phyloP scores from a whole-genome alignment of 2,888 invertebrate species.

The Eupelmus urozonus region DNA sequence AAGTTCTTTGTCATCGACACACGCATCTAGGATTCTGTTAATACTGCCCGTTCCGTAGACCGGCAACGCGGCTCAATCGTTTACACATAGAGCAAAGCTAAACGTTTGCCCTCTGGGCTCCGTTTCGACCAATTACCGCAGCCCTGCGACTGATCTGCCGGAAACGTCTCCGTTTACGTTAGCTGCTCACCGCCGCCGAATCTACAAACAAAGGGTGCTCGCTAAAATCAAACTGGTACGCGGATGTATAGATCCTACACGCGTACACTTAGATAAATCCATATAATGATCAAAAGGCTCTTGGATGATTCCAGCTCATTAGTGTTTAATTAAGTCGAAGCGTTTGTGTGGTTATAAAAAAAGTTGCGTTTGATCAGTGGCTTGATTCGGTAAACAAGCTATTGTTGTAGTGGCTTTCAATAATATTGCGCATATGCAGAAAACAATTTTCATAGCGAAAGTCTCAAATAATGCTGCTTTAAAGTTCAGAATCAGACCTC shows the following conservation, averaged over 20 bases:
- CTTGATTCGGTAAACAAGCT: too few relatives aligned
- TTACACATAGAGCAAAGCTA: constrained; percentile 22
- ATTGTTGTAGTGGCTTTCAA: too few relatives aligned
- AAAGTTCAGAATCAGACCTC: too few relatives aligned
- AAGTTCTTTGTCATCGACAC: too few relatives aligned
- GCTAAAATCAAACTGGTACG: constrained; percentile 28
- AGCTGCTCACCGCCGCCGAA: background rate
- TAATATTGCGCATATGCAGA: too few relatives aligned
- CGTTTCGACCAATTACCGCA: constrained; percentile 35
- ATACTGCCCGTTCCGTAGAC: background rate
- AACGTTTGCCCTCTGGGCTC: constrained; percentile 34
- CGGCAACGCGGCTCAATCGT: background rate
- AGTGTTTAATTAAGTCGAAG: constrained; percentile 38
- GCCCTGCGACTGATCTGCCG: constrained; percentile 21
- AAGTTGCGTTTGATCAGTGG: too few relatives aligned
- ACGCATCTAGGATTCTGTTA: constrained; percentile 27
- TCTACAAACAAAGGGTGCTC: background rate
- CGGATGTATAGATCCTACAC: background rate
- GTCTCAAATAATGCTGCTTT: too few relatives aligned
- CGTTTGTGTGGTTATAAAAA: background rate
- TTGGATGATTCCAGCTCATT: constrained; percentile 20
- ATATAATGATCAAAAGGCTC: constrained; percentile 25
- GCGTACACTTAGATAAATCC: background rate
- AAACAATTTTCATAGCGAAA: too few relatives aligned
- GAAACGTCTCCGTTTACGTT: constrained; percentile 36